Base-by-base conservation (phyloP, 2,113 vertebrate species). In the Fukomys damarensis region DNA sequence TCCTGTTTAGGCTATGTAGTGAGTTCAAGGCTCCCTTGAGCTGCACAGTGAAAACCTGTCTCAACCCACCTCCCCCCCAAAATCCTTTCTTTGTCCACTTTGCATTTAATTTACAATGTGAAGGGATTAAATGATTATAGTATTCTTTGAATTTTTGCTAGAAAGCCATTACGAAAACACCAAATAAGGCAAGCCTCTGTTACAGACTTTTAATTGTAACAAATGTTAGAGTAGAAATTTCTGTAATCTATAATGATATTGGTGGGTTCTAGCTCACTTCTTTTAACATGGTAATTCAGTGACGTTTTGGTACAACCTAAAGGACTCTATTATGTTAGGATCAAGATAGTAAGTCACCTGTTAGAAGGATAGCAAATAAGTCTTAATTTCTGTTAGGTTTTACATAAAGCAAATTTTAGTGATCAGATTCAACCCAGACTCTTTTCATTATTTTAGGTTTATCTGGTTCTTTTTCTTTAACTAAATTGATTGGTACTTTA, bases 91-190 rank as follows among this genome's bases (percentile, higher is more conserved):
- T 94, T 14, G 49, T 89, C 32, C 24, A 72, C 20, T 81, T 93
- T 84, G 77, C 35, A 76, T 86, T 94, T 89, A 89, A 41, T 86
- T 93, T 85, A 32, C 32, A n/a, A 58, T 87, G 77, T 92, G 43
- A 93, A 61, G 68, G 35, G 87, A 81, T 95, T 94, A 95, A 95
- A 61, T 79, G 38, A 92, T 95, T 83, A 89, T 91, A 89, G 65
- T 63, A 70, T 95, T 95, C n/a, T 95, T 89, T 96, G 58, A 92
- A 81, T 96, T 97, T 97, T 93, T 96, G n/a, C 85, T 95, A 49
- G 87, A 87, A 96, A 96, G 32, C 12, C n/a, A 26, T 96, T 96
- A 35, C 70, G 56, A 95, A 91, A 94, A 86, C 77, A 74, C 12
- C 93, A 17, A 6, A 22, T 86, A 84, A 93, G 28, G 9, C 41